These are phyloP conservation scores for Engraulis encrasicolus DNA, from an alignment of 2,113 vertebrate species.

Conservation along the genomic window DNA sequence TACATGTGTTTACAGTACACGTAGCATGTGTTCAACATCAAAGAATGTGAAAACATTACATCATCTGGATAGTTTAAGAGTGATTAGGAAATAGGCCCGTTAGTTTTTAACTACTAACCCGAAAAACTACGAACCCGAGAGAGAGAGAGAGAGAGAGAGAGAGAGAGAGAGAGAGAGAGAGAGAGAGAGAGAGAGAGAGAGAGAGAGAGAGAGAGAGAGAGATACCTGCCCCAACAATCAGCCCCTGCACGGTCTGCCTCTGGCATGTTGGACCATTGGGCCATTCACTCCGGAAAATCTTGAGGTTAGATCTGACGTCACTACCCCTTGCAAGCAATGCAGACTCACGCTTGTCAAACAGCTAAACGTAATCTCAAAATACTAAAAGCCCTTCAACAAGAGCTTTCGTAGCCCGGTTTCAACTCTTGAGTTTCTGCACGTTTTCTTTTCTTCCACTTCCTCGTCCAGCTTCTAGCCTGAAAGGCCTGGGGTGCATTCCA, in stretches of 20 bases:
- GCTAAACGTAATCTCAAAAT: slow-evolving; percentile 10
- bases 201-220: no score
- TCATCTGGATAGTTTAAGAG: neutral
- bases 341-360: neutral
- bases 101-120: no score
- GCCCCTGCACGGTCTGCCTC: no score
- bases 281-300: neutral
- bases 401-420: neutral
- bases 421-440: neutral
- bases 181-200: no score
- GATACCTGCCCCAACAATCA: no score
- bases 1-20: no score
- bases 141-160: neutral
- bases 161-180: neutral
- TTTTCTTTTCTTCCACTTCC: no score
- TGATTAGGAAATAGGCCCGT: neutral
- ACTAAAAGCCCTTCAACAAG: neutral
- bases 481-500: no score
- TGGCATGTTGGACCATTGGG: no score
- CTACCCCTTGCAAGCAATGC: neutral
- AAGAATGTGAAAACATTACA: neutral
- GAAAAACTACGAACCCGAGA: no score
- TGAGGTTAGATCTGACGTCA: neutral
- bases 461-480: neutral
- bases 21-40: no score